A percentile compares a stretch with the other conserved stretches of the same genome.
Conservation (phyloP, 2,888 invertebrate species). For the Limnephilus marmoratus region DNA sequence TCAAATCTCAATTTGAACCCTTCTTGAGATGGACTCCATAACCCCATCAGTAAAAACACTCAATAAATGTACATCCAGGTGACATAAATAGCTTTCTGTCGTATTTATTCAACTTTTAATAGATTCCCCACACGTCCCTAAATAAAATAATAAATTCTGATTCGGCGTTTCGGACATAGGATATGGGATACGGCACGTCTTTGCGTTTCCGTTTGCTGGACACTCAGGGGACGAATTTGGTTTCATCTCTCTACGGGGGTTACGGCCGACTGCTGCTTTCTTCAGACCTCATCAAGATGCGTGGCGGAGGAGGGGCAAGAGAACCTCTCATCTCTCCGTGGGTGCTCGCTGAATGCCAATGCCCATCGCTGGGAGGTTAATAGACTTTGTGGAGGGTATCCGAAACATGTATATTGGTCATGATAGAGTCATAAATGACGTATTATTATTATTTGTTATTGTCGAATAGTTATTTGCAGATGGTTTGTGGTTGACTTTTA, state of each 20-base stretch:
- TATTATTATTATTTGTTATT: neutral
- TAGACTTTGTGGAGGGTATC: neutral
- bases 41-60: neutral
- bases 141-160: neutral
- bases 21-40: too few species aligned
- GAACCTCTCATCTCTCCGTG: neutral
- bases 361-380: neutral
- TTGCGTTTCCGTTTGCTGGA: conserved; percentile 24
- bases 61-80: neutral
- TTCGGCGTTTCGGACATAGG: conserved; percentile 41
- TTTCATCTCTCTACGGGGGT: conserved; percentile 15
- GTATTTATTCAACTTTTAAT: neutral
- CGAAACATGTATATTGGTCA: neutral
- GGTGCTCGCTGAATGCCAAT: neutral
- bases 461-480: neutral
- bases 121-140: neutral
- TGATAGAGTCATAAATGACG: neutral
- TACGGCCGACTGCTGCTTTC: neutral
- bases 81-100: neutral
- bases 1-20: too few species aligned
- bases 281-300: conserved; percentile 23
- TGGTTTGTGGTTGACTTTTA: neutral
- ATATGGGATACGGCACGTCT: conserved; percentile 35
- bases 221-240: conserved; percentile 22
- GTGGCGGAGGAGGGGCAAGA: neutral